These are phyloP conservation scores for Caenorhabditis tropicalis DNA, from an alignment of 1,140 invertebrate genomes.

Conservation along the genomic window DNA sequence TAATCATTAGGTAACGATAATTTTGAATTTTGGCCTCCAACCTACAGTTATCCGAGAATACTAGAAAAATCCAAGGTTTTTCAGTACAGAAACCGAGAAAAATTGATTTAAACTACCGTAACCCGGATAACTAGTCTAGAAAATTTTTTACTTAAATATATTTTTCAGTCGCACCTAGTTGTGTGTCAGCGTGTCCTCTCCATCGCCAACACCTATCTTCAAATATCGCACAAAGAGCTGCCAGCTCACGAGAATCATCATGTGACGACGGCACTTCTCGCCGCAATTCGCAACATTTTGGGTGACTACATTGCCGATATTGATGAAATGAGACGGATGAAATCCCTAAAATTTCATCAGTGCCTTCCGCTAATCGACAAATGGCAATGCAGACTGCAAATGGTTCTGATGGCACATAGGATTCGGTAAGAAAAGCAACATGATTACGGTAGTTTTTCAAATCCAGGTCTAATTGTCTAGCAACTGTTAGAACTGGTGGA, in stretches of 20 bases:
- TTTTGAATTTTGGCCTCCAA: too few relatives aligned
- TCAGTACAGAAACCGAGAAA: too few relatives aligned
- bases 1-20: too few relatives aligned
- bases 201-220: not conserved
- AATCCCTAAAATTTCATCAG: not conserved
- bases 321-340: not conserved
- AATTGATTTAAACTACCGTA: too few relatives aligned
- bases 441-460: too few relatives aligned
- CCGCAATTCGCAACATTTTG: not conserved
- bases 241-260: not conserved
- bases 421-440: not conserved
- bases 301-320: slow-evolving; percentile 3
- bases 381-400: not conserved
- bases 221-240: not conserved
- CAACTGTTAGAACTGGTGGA: too few relatives aligned
- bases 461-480: too few relatives aligned
- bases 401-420: not conserved
- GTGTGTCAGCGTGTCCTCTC: slow-evolving; percentile 13
- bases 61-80: too few relatives aligned
- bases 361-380: slow-evolving; percentile 16
- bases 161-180: not conserved
- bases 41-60: too few relatives aligned
- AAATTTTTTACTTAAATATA: too few relatives aligned
- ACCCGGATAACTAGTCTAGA: too few relatives aligned
- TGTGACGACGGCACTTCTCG: not conserved